Evolutionary conservation across 2,113 vertebrate species (phyloP).

Genomic region (Telmatochromis brichardi): DNA sequence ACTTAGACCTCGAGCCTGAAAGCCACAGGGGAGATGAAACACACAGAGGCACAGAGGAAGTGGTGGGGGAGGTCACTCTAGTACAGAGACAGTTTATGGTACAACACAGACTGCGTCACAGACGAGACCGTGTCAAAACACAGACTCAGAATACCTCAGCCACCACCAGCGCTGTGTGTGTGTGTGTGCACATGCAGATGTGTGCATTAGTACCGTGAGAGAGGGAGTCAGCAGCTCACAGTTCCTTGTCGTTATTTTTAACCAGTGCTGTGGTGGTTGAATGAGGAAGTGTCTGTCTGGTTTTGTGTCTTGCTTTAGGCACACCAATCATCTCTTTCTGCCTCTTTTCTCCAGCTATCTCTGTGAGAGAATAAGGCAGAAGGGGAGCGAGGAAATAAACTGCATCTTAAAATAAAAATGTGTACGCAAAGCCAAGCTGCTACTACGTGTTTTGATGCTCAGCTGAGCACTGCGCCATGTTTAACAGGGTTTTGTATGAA

Average conservation of each 20-base stretch:
- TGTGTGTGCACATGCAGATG: constrained; percentile 15
- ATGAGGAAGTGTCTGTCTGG: constrained; percentile 50
- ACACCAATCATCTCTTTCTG: constrained; percentile 9
- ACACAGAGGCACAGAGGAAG: constrained; percentile 60
- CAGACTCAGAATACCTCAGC: constrained; percentile 62
- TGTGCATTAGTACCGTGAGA: constrained; percentile 40
- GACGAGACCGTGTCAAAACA: constrained; percentile 54
- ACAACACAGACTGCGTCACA: constrained; percentile 67
- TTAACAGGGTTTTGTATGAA: constrained; percentile 28
- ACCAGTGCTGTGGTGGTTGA: constrained; percentile 39
- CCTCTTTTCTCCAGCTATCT: neutral
- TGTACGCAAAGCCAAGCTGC: neutral
- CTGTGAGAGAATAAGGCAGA: neutral
- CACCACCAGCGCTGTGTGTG: constrained; percentile 32
- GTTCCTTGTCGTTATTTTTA: constrained; percentile 60
- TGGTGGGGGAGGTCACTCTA: constrained; percentile 64
- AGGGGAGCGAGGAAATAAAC: neutral
- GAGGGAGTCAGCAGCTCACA: constrained; percentile 35
- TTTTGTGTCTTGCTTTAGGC: constrained; percentile 26
- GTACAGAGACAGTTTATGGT: constrained; percentile 60
- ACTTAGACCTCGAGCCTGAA: constrained; percentile 58
- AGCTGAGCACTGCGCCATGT: neutral
- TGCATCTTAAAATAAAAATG: constrained; percentile 7
- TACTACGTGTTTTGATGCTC: constrained; percentile 12
- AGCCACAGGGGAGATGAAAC: constrained; percentile 56